Evolutionary conservation across 2,888 invertebrate species (phyloP), one percentile per base, ranked within the genome.

Genomic region (Sympetrum striolatum): DNA sequence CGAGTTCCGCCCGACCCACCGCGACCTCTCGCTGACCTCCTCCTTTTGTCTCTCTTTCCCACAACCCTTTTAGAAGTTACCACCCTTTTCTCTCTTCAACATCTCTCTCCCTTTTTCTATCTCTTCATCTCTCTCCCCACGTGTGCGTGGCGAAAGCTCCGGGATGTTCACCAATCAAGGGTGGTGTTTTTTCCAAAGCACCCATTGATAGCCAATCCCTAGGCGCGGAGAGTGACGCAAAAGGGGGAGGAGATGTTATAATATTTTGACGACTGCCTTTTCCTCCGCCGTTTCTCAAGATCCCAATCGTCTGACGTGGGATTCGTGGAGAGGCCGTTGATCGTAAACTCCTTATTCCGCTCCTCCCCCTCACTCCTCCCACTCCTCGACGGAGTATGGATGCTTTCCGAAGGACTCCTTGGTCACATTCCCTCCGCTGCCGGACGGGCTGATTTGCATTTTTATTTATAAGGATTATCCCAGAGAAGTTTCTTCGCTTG

Each of bases 61-160:
- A n/a, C 12, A 86, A 35, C 39, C 82, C 82, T 60, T 82, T 82
- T 35, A 12, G 31, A 82, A 82, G 53, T 35, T 82, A 53, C 35
- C 86, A 58, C 35, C 86, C 86, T n/a, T 82, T 58, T 35, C 82
- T 82, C 53, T 53, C 53, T 37, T 35, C 15, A 14, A 81, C 60
- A 58, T 86, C 86, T 86, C 37, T 86, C 86, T 86, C 60, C 37
- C 64, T 37, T 22, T 25, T 64, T 82, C 82, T 22, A 53, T 35
- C 2, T 86, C 86, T 86, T 58, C 60, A 86, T 86, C 86, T 86
- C 25, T 37, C 58, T 35, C 37, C 60, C 60, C 60, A 86, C 86
- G 86, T 60, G 86, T 86, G 86, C 86, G 64, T 64, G 86, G 60
- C 86, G 60, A 86, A 86, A 86, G 60, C 82, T 82, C 35, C 31